phyloP scores from a whole-genome alignment of 2,888 invertebrate species.

The Caenorhabditis becei region DNA sequence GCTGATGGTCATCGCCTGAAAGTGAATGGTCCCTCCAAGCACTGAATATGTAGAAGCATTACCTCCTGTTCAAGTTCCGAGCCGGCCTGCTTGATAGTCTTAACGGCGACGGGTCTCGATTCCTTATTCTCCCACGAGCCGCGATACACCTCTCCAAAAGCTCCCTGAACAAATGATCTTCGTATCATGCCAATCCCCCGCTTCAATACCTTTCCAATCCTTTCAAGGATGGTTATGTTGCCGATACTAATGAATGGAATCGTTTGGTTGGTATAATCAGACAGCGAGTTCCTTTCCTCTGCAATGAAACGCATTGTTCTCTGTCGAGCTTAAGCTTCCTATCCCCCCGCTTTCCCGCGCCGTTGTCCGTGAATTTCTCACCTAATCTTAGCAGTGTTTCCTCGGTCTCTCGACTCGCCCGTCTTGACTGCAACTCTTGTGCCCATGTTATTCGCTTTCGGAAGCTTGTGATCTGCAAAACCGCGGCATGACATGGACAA shows the following conservation, averaged over 20 bases:
- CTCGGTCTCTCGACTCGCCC: constrained; percentile 62
- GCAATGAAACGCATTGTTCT: constrained; percentile 17
- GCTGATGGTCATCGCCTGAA: constrained; percentile 92
- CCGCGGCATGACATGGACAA: too few relatives aligned
- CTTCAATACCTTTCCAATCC: constrained; percentile 79
- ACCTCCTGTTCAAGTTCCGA: constrained; percentile 65
- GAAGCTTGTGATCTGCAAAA: constrained; percentile 23
- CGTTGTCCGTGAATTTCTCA: too few relatives aligned
- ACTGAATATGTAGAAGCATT: neutral
- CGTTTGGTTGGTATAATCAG: constrained; percentile 66
- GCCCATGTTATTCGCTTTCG: constrained; percentile 38
- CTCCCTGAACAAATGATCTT: constrained; percentile 69
- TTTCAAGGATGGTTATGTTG: constrained; percentile 73
- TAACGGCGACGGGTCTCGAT: constrained; percentile 64
- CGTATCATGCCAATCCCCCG: too few relatives aligned
- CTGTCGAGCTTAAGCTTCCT: too few relatives aligned
- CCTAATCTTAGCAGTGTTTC: constrained; percentile 66
- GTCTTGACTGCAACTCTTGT: constrained; percentile 25
- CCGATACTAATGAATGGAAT: constrained; percentile 73
- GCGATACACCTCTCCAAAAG: constrained; percentile 78
- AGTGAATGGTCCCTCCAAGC: constrained; percentile 1
- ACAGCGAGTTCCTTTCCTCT: constrained; percentile 63
- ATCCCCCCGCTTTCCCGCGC: too few relatives aligned
- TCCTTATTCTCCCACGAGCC: constrained; percentile 73
- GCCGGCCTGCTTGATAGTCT: constrained; percentile 59